Percentiles rank a stretch among this genome's conserved stretches.
These are phyloP conservation scores for Microvelia longipes DNA, from an alignment of 1,140 invertebrate genomes.

Conservation along the genomic window DNA sequence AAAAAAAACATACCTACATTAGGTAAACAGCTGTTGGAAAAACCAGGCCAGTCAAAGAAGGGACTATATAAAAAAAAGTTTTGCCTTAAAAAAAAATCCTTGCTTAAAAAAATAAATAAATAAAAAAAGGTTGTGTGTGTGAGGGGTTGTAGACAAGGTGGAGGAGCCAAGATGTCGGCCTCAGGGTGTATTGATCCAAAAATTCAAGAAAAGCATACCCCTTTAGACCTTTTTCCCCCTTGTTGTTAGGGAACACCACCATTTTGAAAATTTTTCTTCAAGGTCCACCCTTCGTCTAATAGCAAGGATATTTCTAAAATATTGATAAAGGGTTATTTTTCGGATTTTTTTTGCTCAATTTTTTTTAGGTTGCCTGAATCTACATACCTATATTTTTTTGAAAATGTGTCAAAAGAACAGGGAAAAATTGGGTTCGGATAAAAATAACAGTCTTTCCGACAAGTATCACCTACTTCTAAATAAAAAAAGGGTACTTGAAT, in stretches of 20 bases:
- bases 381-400: too few species aligned
- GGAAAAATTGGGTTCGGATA: too few species aligned
- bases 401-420: too few species aligned
- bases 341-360: too few species aligned
- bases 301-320: too few species aligned
- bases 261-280: background rate
- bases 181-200: background rate
- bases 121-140: background rate
- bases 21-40: background rate
- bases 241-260: background rate
- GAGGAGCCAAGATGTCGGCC: background rate
- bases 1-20: background rate
- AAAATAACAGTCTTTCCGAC: too few species aligned
- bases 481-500: too few species aligned
- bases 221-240: background rate
- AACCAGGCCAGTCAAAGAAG: background rate
- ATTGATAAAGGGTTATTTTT: too few species aligned
- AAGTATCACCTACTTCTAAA: too few species aligned
- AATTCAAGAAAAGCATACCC: background rate
- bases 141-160: background rate
- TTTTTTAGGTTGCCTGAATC: too few species aligned
- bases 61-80: background rate
- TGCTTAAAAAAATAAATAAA: too few species aligned
- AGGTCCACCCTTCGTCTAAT: too few species aligned
- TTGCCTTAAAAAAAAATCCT: background rate